Evolutionary conservation across 2,797 vertebrate genomes (phyloP).

Genomic region (Varecia variegata): DNA sequence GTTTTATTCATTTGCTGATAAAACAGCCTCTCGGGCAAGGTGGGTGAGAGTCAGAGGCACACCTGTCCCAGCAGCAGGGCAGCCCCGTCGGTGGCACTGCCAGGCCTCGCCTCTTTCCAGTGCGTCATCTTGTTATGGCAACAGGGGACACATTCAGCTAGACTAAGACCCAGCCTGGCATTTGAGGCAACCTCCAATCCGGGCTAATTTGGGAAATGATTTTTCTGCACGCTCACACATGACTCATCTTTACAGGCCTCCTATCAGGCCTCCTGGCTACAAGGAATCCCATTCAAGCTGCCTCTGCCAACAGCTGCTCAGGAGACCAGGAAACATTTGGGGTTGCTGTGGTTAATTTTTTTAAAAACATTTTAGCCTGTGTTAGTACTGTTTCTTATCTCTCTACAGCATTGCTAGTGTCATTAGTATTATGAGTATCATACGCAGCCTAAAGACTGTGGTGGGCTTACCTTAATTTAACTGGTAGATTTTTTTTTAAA

Average conservation of each 20-base stretch:
- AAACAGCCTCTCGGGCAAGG: neutral
- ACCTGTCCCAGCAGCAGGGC: neutral
- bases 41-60: neutral
- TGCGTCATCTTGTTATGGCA: slow-evolving; percentile 53
- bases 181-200: neutral
- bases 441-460: accelerated
- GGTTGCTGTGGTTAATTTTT: neutral
- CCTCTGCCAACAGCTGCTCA: slow-evolving; percentile 49
- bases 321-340: neutral
- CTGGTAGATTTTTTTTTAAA: neutral
- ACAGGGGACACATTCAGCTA: neutral
- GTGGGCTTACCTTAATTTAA: neutral
- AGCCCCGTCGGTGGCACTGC: neutral
- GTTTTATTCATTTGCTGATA: neutral
- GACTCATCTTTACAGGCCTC: slow-evolving; percentile 65
- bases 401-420: accelerated
- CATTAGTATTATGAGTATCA: neutral
- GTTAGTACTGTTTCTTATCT: neutral
- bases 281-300: slow-evolving; percentile 48
- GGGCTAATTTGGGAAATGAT: slow-evolving; percentile 43
- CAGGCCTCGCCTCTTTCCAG: slow-evolving; percentile 58
- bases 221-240: slow-evolving; percentile 68
- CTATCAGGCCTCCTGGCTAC: slow-evolving; percentile 20
- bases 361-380: neutral
- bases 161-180: neutral